These are phyloP conservation scores for Sycophila texana DNA, from an alignment of 2,888 invertebrate genomes.

Conservation along the genomic window DNA sequence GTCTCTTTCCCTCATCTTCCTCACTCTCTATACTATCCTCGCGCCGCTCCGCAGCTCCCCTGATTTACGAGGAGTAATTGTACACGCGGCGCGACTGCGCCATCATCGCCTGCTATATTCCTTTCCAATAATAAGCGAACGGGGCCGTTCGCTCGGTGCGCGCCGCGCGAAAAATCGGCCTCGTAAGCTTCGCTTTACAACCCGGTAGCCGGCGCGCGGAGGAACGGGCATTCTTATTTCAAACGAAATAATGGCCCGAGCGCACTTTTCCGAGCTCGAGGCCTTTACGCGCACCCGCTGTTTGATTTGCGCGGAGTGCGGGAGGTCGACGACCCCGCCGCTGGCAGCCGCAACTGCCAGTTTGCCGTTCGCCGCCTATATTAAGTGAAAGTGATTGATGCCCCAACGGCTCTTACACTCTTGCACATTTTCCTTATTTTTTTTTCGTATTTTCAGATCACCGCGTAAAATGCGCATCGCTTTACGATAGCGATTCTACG, in stretches of 20 bases:
- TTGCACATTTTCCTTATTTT: too few species aligned
- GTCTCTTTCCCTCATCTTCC: conserved; percentile 26
- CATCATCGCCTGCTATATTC: conserved; percentile 56
- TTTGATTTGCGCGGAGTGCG: conserved; percentile 33
- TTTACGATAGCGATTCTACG: too few species aligned
- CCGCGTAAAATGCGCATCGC: too few species aligned
- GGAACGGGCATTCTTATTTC: conserved; percentile 35
- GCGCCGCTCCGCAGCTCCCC: conserved; percentile 52
- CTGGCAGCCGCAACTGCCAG: too few species aligned
- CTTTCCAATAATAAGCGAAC: conserved; percentile 39
- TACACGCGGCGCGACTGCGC: conserved; percentile 56
- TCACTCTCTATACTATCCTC: conserved; percentile 27
- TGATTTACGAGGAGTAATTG: conserved; percentile 67
- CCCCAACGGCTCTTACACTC: too few species aligned
- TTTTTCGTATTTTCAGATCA: too few species aligned
- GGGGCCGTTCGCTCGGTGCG: neutral
- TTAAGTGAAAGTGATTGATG: too few species aligned
- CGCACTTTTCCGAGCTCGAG: conserved; percentile 4
- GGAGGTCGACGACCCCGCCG: conserved; percentile 1
- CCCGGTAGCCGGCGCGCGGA: conserved; percentile 2
- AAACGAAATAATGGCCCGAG: conserved; percentile 30
- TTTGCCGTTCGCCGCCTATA: too few species aligned
- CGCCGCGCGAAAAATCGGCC: conserved; percentile 10
- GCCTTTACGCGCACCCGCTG: neutral
- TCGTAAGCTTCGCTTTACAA: conserved; percentile 35